Evolutionary conservation across 1,140 invertebrate species (phyloP), one percentile per base, ranked within the genome.

Genomic region (Camponotus vicinus): DNA sequence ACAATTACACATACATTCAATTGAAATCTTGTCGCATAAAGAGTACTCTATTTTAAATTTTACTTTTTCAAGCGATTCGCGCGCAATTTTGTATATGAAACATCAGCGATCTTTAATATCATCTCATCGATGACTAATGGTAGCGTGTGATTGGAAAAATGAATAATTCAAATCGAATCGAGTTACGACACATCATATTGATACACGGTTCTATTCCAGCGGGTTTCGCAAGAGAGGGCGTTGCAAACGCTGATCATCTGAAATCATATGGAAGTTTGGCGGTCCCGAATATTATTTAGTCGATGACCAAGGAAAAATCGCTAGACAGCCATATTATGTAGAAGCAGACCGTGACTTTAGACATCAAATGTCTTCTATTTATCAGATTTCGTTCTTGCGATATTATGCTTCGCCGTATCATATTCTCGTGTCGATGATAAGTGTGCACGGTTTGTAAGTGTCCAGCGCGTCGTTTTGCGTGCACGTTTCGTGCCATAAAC

Each of bases 301-400:
- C 76, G 18, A 66, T 66, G 76, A 13, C 40, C 59, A 9, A 70
- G 49, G 13, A 15, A 70, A 57, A 42, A 70, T 37, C 49, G 78
- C 78, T 80, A 80, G 78, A 80, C 69, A 45, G 79, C 79, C 79
- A 75, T 73, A 83, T 83, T 83, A 52, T 52, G 49, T 52, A 75
- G 69, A 71, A 73, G 40, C 79, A 61, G 32, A 83, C 69, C 79
- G 79, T 75, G 79, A 83, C 55, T 83, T 57, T 75, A 83, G 79
- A 83, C 69, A 83, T 75, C 69, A 73, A 83, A 75, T 83, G 40
- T 83, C 79, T 83, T 83, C 55, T 83, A 45, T 83, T 70, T 69
- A n/a, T 61, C 40, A 49, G 40, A 40, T n/a, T 66, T 85, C 37
- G 40, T 52, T 85, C 45, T 34, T 45, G 49, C 71, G 18, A 79